These are phyloP conservation scores for Rhaphigaster nebulosa DNA, from an alignment of 2,888 invertebrate genomes.

Conservation along the genomic window DNA sequence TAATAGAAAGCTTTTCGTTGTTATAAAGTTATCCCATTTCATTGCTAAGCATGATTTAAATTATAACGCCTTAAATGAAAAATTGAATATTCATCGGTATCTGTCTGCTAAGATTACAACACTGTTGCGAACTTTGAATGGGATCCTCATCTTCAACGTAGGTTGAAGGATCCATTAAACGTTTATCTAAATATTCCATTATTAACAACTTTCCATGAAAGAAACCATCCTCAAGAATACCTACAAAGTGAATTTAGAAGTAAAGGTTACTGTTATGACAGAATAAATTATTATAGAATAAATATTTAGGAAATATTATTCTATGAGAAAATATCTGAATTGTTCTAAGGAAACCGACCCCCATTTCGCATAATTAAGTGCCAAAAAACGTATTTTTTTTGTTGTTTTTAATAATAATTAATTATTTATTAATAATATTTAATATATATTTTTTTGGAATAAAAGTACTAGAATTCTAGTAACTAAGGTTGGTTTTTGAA, in stretches of 20 bases:
- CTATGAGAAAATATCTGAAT: neutral
- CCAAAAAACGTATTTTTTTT: too few relatives aligned
- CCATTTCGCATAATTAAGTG: neutral
- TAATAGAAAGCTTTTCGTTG: neutral
- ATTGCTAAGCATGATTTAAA: conserved; percentile 14
- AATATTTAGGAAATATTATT: neutral
- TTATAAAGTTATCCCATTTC: neutral
- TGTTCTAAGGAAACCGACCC: neutral
- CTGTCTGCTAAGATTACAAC: neutral
- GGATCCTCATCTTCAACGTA: neutral
- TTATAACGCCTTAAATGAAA: neutral
- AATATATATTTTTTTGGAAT: too few relatives aligned
- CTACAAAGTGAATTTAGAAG: neutral
- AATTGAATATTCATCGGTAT: neutral
- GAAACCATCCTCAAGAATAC: neutral
- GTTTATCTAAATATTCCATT: neutral
- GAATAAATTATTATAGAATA: neutral
- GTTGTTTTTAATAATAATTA: too few relatives aligned
- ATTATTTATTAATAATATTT: too few relatives aligned
- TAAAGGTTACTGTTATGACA: neutral
- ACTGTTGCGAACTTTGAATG: neutral
- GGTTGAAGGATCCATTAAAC: neutral
- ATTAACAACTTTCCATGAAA: neutral
- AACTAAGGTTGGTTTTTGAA: too few relatives aligned
- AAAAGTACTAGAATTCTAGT: too few relatives aligned